phyloP scores from a whole-genome alignment of 2,888 invertebrate species.

The Lacanobia oleracea region DNA sequence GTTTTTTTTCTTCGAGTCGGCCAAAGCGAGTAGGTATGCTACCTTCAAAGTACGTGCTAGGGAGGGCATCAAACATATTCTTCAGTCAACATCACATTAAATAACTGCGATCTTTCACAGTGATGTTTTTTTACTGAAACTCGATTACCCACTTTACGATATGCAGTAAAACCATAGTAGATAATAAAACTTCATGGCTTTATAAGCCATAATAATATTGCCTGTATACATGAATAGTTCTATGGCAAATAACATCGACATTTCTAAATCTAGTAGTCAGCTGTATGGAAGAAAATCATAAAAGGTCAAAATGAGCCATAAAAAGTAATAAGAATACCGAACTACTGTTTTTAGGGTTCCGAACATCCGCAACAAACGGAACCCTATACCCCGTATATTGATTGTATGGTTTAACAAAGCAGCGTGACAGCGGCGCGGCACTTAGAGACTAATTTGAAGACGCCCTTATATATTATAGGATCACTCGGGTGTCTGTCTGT shows the following conservation, averaged over 20 bases:
- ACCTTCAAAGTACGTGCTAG: too few relatives aligned
- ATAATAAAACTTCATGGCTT: constrained; percentile 15
- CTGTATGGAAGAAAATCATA: neutral
- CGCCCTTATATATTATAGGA: too few relatives aligned
- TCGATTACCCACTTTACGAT: constrained; percentile 17
- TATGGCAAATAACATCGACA: neutral
- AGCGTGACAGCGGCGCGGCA: too few relatives aligned
- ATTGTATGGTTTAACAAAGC: too few relatives aligned
- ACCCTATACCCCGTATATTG: too few relatives aligned
- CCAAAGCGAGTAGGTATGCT: too few relatives aligned
- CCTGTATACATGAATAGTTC: neutral
- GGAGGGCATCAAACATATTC: too few relatives aligned
- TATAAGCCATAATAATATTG: constrained; percentile 15
- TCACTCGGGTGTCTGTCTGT: too few relatives aligned
- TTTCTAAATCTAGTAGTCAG: neutral
- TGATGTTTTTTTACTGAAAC: constrained; percentile 11
- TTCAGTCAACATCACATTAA: neutral
- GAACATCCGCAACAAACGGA: too few relatives aligned
- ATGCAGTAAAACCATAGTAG: constrained; percentile 13
- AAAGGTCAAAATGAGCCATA: neutral
- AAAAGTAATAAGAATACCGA: neutral
- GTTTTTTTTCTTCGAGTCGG: too few relatives aligned
- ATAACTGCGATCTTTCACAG: neutral
- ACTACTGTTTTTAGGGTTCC: too few relatives aligned
- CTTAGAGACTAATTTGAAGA: too few relatives aligned